Evolutionary conservation across 1,140 invertebrate genomes (phyloP), one percentile per base, ranked within the genome.

Genomic region (Agrypnia vestita): DNA sequence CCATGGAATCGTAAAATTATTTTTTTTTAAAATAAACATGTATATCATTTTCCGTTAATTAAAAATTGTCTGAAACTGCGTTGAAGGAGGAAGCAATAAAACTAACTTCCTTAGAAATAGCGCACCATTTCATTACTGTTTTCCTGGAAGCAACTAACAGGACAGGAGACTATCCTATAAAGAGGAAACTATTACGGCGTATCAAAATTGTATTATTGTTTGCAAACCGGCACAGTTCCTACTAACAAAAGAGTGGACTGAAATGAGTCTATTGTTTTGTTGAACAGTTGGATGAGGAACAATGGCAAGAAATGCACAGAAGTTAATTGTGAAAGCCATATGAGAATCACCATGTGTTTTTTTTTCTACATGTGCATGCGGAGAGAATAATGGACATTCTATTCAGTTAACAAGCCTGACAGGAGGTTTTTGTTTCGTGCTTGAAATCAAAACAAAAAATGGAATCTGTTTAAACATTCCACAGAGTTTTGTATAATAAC

Each of bases 151-250:
- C 11, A 51, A 15, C 15, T 25, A 51, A 53, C 43, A 46, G 56
- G 74, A 62, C 44, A 51, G 17, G 44, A 49, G 49, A 15, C n/a
- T 47, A 8, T 15, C 43, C 13, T 10, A 47, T 49, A 49, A 51
- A 76, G 21, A 51, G 74, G 74, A 76, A 64, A 62, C 74, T 76
- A 76, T 76, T 62, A 76, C 74, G 17, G 59, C 59, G 17, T 76
- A 76, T 76, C 74, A 76, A 76, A 76, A 76, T 62, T 51, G 55
- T 76, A 76, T 76, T 62, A 62, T 62, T 76, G 74, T 76, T 46
- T 49, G 59, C 74, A 12, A 76, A 62, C 55, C 55, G 62, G 25
- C 21, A 46, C 59, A 51, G 71, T 43, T 51, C 47, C 25, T 25
- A 43, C 9, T 13, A 62, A 76, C 74, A 76, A 76, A 76, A 64